Conservation (phyloP, 2,888 invertebrate genomes). For the Himalopsyche japonica region DNA sequence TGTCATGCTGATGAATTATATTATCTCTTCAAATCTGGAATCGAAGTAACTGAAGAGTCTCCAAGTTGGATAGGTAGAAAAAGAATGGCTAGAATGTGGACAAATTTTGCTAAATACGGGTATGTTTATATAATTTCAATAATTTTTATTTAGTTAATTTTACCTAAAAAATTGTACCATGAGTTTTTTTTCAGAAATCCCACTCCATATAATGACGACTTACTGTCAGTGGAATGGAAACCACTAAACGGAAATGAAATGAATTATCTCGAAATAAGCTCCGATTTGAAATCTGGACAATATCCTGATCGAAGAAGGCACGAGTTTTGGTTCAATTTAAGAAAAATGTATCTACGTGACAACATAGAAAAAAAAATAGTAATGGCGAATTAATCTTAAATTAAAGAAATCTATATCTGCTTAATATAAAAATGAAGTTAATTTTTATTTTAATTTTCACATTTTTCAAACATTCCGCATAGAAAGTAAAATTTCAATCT, state of each 20-base stretch:
- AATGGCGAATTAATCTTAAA: no score
- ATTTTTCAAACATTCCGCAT: no score
- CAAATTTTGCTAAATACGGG: constrained; percentile 42
- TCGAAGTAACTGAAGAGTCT: constrained; percentile 16
- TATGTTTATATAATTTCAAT: constrained; percentile 2
- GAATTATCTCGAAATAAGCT: constrained; percentile 31
- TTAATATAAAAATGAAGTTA: no score
- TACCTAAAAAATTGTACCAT: background rate
- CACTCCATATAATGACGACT: constrained; percentile 21
- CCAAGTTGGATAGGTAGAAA: constrained; percentile 17
- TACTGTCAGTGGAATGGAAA: constrained; percentile 24
- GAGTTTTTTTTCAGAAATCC: constrained; percentile 28
- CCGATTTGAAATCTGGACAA: constrained; percentile 3
- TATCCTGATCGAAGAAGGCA: constrained; percentile 29
- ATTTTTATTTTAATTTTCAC: no score
- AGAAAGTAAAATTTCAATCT: no score
- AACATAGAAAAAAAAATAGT: no score
- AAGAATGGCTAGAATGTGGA: constrained; percentile 39
- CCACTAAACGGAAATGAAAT: constrained; percentile 12
- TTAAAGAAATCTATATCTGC: background rate
- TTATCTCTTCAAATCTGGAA: constrained; percentile 33
- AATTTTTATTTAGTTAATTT: background rate
- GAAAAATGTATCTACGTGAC: background rate
- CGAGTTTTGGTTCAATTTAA: constrained; percentile 26
- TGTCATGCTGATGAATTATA: constrained; percentile 36